phyloP scores from a whole-genome alignment of 1,140 invertebrate genomes.

The Ostrea edulis region DNA sequence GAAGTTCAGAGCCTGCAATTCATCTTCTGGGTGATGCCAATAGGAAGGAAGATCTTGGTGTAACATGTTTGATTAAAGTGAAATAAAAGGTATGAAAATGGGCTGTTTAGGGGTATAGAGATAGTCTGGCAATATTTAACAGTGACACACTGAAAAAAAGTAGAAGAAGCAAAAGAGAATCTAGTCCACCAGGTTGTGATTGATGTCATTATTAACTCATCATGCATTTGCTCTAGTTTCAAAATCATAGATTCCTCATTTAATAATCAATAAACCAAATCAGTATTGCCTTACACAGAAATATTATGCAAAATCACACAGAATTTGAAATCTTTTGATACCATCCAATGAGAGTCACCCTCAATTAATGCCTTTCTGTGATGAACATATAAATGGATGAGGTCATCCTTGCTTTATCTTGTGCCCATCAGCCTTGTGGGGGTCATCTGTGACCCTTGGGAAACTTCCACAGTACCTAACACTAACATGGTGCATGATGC shows the following conservation, averaged over 20 bases:
- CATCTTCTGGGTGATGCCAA: no score
- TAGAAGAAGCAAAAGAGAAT: no score
- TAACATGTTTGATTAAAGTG: no score
- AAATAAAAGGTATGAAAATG: no score
- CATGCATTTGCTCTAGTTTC: background rate
- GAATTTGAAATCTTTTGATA: background rate
- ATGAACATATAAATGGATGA: background rate
- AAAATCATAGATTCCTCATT: constrained; percentile 9
- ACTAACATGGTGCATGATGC: background rate
- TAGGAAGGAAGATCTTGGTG: no score
- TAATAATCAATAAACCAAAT: background rate
- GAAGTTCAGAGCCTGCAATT: no score
- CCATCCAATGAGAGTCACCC: background rate
- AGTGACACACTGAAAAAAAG: no score
- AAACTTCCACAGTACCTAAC: background rate
- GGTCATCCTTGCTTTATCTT: background rate
- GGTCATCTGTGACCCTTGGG: background rate
- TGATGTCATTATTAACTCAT: no score
- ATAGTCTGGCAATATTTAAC: no score
- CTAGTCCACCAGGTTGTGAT: no score
- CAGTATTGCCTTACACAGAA: background rate
- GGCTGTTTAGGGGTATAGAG: no score
- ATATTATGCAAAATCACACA: background rate
- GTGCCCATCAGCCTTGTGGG: background rate
- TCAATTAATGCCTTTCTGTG: background rate